Percentiles rank a stretch among this genome's conserved stretches.
Conservation (phyloP, 30 jellyfish, hydroid and myxozoan species). For the Phacellophora camtschatica region DNA sequence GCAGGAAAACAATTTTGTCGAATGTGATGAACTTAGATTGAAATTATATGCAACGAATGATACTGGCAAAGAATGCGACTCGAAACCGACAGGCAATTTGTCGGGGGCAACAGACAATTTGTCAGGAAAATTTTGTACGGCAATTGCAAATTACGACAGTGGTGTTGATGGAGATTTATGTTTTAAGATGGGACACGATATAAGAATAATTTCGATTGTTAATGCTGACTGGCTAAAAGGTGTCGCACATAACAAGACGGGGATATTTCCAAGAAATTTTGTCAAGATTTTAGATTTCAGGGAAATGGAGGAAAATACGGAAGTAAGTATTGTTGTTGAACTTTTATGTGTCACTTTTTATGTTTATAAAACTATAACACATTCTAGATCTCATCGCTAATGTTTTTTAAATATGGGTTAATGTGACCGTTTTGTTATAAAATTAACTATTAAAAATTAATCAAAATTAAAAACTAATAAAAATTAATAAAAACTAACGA, state of each 20-base stretch:
- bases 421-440: no score
- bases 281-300: constrained; percentile 25
- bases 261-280: constrained; percentile 24
- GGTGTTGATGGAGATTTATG: constrained; percentile 16
- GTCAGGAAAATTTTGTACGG: constrained; percentile 21
- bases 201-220: constrained; percentile 17
- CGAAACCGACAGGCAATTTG: not conserved
- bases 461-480: no score
- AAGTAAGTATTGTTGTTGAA: no score
- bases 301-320: no score
- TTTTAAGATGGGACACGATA: constrained; percentile 24
- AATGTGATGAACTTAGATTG: not conserved
- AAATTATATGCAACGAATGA: not conserved
- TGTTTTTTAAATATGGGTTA: no score
- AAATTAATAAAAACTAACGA: no score
- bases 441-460: no score
- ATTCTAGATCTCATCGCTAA: no score
- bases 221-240: constrained; percentile 37
- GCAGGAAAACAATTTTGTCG: not conserved
- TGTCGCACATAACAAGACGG: not conserved
- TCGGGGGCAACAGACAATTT: not conserved
- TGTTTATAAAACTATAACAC: no score
- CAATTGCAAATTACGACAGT: constrained; percentile 14
- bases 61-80: not conserved
- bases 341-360: no score